Evolutionary conservation across 2,113 vertebrate species (phyloP), one percentile per base, ranked within the genome.

Genomic region (Bubo blakistoni): DNA sequence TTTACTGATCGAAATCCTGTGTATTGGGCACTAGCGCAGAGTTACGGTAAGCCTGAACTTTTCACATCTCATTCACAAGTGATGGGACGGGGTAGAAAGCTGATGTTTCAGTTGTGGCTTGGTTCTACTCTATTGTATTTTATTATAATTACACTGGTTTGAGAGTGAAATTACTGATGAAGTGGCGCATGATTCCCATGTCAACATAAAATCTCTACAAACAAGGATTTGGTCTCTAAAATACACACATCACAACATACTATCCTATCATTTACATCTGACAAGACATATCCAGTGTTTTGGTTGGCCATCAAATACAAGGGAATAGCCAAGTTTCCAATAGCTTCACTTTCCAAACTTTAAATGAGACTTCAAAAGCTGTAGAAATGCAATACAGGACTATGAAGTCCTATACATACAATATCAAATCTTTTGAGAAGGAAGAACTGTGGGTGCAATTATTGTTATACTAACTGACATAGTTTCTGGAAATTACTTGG

Each of bases 121-220:
- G 78, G 66, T 95, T 96, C 87, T 62, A 88, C 96, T 96, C 83
- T 96, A 74, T 90, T 96, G 94, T 86, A 94, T 98, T 97, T 97
- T 96, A 59, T 96, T 96, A 94, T 96, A 96, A 97, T 97, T 81
- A 44, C 57, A 67, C 46, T 97, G 95, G 96, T 96, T 94, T 86
- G 88, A 96, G 91, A 96, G 66, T 71, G 81, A 96, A 95, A 97
- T 96, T 82, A 97, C 94, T 97, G 95, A 98, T 97, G 97, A 98
- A 98, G 96, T 97, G 92, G 94, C 25, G 86, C 80, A 97, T 95
- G 96, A 96, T 95, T 96, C 95, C 87, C 89, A 86, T 96, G 97
- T 97, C 97, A 97, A 94, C 86, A 96, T 78, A 85, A 95, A 97
- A 97, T 92, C 96, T 97, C 96, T 90, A 94, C 91, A 95, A 98